Evolutionary conservation across 2,797 vertebrate genomes (phyloP), one percentile per base, ranked within the genome.

Genomic region (Cynopterus sphinx): DNA sequence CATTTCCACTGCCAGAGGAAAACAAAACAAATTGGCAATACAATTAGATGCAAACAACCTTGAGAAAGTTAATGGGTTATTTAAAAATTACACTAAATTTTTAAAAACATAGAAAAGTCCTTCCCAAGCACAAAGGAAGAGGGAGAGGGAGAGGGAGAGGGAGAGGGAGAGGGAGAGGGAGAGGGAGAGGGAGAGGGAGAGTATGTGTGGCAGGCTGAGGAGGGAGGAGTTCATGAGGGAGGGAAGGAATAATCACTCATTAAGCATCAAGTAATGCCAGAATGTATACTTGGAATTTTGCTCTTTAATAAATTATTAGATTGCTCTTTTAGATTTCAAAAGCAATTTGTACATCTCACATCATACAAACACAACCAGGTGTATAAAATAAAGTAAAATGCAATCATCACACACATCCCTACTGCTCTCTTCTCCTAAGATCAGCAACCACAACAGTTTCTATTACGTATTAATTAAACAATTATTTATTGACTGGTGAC

Each of bases 61-160:
- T 77, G 19, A 84, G 81, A 90, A 93, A 71, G 8, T 67, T 53
- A 46, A 91, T 73, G 86, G 11, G 10, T 53, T 65, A 31, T 96
- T 89, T 71, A 11, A 89, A 95, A 75, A 68, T 91, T 15, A 70
- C 4, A 43, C 31, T 59, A 73, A 61, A 71, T 81, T 95, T 84
- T 74, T 46, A 83, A 84, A 81, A 41, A 85, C 3, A 9, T 31
- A 53, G 33, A 57, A 74, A 90, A 67, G 31, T 10, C 53, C 90
- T 90, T 90, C 41, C 65, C 67, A 12, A 84, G 41, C 24, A 67
- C 15, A 55, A 21, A 63, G 5, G 59, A n/a, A n/a, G n/a, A n/a
- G n/a, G n/a, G n/a, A n/a, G n/a, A n/a, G n/a, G n/a, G n/a, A n/a
- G n/a, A n/a, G n/a, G n/a, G n/a, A n/a, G n/a, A n/a, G n/a, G n/a